Conservation (phyloP, 1,140 invertebrate genomes). For the Apis florea region DNA sequence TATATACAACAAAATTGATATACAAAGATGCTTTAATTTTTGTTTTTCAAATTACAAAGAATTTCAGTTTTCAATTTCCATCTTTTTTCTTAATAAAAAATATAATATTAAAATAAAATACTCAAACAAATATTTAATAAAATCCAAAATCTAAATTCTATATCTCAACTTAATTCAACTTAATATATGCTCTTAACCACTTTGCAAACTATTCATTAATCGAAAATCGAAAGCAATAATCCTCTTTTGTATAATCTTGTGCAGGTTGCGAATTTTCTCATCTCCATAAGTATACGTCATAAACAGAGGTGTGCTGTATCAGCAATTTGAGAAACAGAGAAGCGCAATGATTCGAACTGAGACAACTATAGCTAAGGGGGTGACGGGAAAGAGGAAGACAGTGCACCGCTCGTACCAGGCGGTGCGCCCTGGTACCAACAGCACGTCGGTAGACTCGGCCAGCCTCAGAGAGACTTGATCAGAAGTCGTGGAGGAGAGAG, state of each 20-base stretch:
- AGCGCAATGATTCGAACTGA: conserved; percentile 25
- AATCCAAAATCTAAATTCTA: too few species aligned
- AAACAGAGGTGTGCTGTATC: conserved; percentile 5
- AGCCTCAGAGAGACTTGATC: conserved; percentile 8
- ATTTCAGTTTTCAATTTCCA: too few species aligned
- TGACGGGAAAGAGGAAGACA: conserved; percentile 60
- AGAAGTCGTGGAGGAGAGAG: conserved; percentile 35
- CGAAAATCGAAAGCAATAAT: neutral
- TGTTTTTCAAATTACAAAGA: too few species aligned
- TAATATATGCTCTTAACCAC: neutral
- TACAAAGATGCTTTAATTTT: too few species aligned
- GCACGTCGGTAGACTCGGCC: conserved; percentile 40
- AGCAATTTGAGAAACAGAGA: conserved; percentile 1
- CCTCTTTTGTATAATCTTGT: neutral
- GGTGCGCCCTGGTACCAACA: conserved; percentile 72
- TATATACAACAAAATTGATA: too few species aligned
- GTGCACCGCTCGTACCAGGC: conserved; percentile 77
- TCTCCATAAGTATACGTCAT: neutral
- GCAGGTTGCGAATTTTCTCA: conserved; percentile 30
- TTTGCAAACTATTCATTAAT: neutral
- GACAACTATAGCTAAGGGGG: conserved; percentile 33
- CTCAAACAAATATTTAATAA: neutral
- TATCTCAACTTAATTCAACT: neutral
- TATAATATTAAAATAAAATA: too few species aligned
- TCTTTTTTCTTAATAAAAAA: too few species aligned